Percentiles rank a stretch among this genome's conserved stretches.
These are phyloP conservation scores for Monomorium pharaonis DNA, from an alignment of 1,140 invertebrate species.

Conservation along the genomic window DNA sequence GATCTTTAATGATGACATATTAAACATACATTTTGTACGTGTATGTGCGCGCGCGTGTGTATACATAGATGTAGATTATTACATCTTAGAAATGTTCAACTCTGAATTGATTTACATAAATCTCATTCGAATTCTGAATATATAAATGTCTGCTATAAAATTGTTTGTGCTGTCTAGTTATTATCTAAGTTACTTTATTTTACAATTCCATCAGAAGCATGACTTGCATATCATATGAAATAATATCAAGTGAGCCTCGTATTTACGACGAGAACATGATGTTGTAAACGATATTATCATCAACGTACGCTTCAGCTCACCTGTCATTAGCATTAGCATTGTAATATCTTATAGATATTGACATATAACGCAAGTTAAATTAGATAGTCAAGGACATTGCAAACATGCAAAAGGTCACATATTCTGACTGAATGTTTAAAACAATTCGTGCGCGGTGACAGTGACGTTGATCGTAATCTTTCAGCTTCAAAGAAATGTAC, in stretches of 20 bases:
- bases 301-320: constrained; percentile 11
- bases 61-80: no score
- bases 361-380: background rate
- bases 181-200: background rate
- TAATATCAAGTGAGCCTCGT: background rate
- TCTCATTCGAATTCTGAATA: background rate
- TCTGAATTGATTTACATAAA: background rate
- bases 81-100: no score
- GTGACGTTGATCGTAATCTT: constrained; percentile 12
- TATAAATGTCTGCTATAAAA: background rate
- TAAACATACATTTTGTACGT: no score
- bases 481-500: background rate
- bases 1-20: no score
- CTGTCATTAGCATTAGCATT: constrained; percentile 36
- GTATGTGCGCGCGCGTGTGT: no score
- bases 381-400: constrained; percentile 8
- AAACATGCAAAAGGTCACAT: constrained; percentile 19
- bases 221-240: background rate
- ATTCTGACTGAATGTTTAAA: background rate
- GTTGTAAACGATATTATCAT: constrained; percentile 39
- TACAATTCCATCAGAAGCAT: background rate
- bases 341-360: constrained; percentile 5
- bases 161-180: background rate
- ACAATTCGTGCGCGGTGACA: background rate
- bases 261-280: background rate